Evolutionary conservation across 2,113 vertebrate genomes (phyloP), one percentile per base, ranked within the genome.

Genomic region (Notarius lentiginosus): DNA sequence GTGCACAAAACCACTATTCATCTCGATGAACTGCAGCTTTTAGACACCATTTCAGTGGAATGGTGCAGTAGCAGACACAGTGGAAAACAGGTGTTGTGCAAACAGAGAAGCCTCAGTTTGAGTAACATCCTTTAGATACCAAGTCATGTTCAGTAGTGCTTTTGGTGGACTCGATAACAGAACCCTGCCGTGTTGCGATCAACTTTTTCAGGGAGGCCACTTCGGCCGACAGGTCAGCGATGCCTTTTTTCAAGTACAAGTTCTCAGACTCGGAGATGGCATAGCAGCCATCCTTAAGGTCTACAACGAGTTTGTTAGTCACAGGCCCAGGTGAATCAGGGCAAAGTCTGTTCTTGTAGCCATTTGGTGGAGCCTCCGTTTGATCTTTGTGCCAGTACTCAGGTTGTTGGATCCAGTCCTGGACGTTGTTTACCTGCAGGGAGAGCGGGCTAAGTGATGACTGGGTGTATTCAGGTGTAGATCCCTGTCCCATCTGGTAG

Each of bases 51-150:
- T 94, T 93, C 91, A 94, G 94, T 93, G 83, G 92, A 95, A 97
- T 95, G 97, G 96, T 97, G 97, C 96, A 96, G 95, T 94, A 93
- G 94, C 95, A 95, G 96, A 93, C 95, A 95, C 96, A 96, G 96
- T 96, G 96, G 93, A 95, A 95, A 95, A 88, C 93, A 92, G 92
- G 94, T 92, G 91, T 94, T 92, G 93, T 95, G 95, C 95, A 96
- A 92, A 96, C 86, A 90, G 86, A 94, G 82, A 90, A 88, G 90
- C 92, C 93, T 96, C 86, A 96, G 92, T 94, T 94, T 92, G 92
- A 95, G 91, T 89, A 91, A 92, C 94, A 91, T 91, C 92, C 87
- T 92, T 92, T 93, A 83, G 90, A 93, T 47, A 91, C 86, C 86
- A 93, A 88, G 93, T 94, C 89, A 86, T 88, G 90, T 86, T 91